These are phyloP conservation scores for Apocrypta bakeri DNA, from an alignment of 1,140 invertebrate species.

Conservation along the genomic window DNA sequence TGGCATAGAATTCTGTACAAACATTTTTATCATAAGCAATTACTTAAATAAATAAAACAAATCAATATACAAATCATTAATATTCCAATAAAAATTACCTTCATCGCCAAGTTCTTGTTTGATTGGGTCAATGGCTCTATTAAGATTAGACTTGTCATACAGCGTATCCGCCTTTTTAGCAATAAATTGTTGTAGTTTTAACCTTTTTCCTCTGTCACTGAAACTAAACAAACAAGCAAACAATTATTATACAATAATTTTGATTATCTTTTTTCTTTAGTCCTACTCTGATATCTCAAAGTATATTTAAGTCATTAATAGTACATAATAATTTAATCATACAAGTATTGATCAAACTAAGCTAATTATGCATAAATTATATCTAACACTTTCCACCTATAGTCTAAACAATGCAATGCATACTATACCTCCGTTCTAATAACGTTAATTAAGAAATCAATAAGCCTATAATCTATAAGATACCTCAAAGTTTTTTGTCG, in stretches of 20 bases:
- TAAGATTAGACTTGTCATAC: conserved; percentile 76
- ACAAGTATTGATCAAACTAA: background rate
- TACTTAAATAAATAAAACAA: background rate
- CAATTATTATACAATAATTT: too few species aligned
- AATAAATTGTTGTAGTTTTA: conserved; percentile 89
- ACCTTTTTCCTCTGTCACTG: conserved; percentile 86
- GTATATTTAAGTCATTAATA: background rate
- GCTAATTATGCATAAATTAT: background rate
- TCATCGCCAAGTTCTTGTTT: conserved; percentile 70
- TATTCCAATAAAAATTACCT: conserved; percentile 60
- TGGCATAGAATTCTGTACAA: conserved; percentile 82
- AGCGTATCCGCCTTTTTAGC: conserved; percentile 85
- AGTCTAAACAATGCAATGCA: background rate
- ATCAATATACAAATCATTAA: too few species aligned
- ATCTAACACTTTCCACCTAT: background rate
- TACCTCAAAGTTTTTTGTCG: conserved; percentile 81
- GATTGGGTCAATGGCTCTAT: conserved; percentile 69
- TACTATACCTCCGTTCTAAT: background rate
- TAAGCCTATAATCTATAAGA: conserved; percentile 27
- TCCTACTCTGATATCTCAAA: too few species aligned
- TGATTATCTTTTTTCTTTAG: too few species aligned
- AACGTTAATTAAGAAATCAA: background rate
- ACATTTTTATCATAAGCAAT: conserved; percentile 27
- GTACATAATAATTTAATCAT: background rate
- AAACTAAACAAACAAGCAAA: conserved; percentile 74